Evolutionary conservation across 2,113 vertebrate genomes (phyloP), one percentile per base, ranked within the genome.

Genomic region (Rhinoderma darwinii): DNA sequence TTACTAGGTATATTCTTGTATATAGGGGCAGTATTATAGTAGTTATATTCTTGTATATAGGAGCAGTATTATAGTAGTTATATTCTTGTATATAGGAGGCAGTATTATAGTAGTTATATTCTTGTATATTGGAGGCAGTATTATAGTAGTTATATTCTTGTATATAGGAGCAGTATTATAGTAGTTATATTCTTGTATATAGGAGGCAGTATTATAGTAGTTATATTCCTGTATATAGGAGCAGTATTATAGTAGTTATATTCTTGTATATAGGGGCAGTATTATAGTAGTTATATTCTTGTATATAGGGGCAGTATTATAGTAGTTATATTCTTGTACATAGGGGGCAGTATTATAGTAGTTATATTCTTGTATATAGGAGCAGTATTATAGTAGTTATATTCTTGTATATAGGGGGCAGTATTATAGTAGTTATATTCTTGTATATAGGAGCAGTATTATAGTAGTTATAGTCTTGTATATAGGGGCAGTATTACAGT

Each of bases 401-500:
- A 56, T 56, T 56, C 22, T 56, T 56, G 54, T 56, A 56, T 9
- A 56, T 56, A 56, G 54, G 54, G n/a, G 8, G n/a, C 56, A 61
- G 56, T 10, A 61, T 56, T 56, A 61, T n/a, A 27, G 56, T 10
- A 61, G 22, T 61, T n/a, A n/a, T n/a, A 61, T 61, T 27, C 56
- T 27, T 27, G 56, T n/a, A 66, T 9, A 66, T 61, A 32, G 61
- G 61, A 15, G 61, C 27, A 30, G 27, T 66, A 66, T 32, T 66
- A 66, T 61, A 66, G 61, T 66, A 66, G 61, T 66, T 66, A 66
- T 66, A 66, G 30, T 66, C 61, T 66, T 66, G 61, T 61, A 66
- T 9, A 66, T 66, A 66, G 27, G 61, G 32, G 61, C n/a, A 27
- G 59, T 61, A 61, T 61, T 61, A 61, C 30, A 61, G 59, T 61